phyloP scores from a whole-genome alignment of 2,888 invertebrate genomes.

The Pachydiplax longipennis region DNA sequence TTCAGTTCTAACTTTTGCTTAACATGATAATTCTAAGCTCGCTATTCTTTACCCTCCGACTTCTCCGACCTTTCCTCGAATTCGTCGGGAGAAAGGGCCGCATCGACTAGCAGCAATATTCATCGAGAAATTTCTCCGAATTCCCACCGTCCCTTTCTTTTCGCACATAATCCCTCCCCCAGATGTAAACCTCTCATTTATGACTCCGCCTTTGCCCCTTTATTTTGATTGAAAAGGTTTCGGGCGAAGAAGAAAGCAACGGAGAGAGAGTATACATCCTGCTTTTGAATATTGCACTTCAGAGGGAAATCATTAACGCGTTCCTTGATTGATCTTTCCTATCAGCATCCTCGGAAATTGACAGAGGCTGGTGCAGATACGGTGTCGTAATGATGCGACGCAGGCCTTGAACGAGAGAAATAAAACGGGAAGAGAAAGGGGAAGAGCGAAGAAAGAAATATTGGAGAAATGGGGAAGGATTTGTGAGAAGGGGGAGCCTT shows the following conservation, averaged over 20 bases:
- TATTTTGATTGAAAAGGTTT: background rate
- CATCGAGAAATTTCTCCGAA: background rate
- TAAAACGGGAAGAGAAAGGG: background rate
- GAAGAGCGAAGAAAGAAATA: slow-evolving; percentile 51
- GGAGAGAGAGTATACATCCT: background rate
- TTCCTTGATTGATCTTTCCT: background rate
- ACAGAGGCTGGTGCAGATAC: background rate
- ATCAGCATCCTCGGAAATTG: background rate
- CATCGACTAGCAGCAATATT: background rate
- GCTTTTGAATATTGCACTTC: background rate
- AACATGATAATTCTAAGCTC: background rate
- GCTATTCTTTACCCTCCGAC: too few relatives aligned
- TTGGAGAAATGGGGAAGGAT: slow-evolving; percentile 52
- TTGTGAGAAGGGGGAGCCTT: slow-evolving; percentile 49
- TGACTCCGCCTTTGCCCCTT: background rate
- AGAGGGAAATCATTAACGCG: background rate
- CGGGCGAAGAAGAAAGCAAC: background rate
- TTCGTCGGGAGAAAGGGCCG: too few relatives aligned
- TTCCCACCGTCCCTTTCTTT: background rate
- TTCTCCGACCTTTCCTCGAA: background rate
- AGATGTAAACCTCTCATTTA: background rate
- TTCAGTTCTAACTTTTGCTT: too few relatives aligned
- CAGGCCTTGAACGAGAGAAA: background rate
- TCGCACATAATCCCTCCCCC: background rate
- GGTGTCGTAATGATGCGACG: background rate